Conservation (phyloP, 2,888 invertebrate genomes). For the Palloptera scutellata region DNA sequence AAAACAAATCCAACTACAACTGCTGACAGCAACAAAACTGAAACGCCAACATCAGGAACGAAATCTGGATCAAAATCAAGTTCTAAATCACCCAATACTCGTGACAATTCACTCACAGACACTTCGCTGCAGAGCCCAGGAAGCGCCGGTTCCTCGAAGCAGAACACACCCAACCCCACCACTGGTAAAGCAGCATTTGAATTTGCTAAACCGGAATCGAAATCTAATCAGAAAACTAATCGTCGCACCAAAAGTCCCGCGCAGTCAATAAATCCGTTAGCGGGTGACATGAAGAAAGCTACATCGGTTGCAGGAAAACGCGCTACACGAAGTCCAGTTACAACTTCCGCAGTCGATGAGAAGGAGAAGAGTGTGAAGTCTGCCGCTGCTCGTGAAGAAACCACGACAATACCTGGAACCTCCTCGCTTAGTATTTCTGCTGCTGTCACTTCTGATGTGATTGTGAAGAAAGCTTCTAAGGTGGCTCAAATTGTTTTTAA, state of each 20-base stretch:
- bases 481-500: constrained; percentile 73
- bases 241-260: constrained; percentile 51
- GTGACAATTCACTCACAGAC: constrained; percentile 17
- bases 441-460: constrained; percentile 33
- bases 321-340: constrained; percentile 35
- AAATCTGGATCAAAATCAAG: not conserved
- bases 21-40: no score
- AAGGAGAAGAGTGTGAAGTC: constrained; percentile 28
- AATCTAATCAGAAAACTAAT: constrained; percentile 45
- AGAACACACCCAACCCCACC: constrained; percentile 24
- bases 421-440: constrained; percentile 8
- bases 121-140: not conserved
- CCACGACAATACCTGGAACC: not conserved
- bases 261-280: constrained; percentile 42
- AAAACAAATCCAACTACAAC: no score
- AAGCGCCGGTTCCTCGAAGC: not conserved
- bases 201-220: constrained; percentile 60
- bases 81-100: constrained; percentile 1
- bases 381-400: constrained; percentile 21
- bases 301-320: constrained; percentile 23
- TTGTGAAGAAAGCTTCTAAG: constrained; percentile 47
- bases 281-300: constrained; percentile 52
- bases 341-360: constrained; percentile 29
- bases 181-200: constrained; percentile 51
- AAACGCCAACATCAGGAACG: not conserved